These are phyloP conservation scores for Bucorvus abyssinicus DNA, from an alignment of 2,797 vertebrate species.

Conservation along the genomic window DNA sequence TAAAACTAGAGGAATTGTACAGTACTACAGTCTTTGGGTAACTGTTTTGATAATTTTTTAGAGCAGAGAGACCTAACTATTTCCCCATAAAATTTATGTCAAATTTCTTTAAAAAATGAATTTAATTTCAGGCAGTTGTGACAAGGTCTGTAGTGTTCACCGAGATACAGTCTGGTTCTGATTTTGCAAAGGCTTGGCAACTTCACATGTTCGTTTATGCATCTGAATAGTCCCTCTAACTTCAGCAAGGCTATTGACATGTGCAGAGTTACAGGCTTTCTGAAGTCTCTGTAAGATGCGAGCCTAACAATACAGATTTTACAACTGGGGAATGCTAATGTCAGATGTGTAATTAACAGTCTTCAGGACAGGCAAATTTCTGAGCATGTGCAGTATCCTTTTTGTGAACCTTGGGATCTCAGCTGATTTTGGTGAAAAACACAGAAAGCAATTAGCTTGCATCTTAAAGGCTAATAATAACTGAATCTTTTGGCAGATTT, in stretches of 20 bases:
- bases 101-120: not conserved
- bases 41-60: not conserved
- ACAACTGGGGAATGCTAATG: not conserved
- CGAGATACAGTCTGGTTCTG: not conserved
- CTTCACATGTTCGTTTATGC: not conserved
- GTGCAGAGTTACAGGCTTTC: not conserved
- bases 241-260: not conserved
- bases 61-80: not conserved
- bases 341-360: conserved; percentile 29
- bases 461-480: conserved; percentile 58
- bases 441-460: conserved; percentile 57
- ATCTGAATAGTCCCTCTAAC: not conserved
- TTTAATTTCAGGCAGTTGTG: not conserved
- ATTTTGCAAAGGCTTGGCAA: not conserved
- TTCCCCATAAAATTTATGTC: not conserved
- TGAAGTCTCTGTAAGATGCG: not conserved
- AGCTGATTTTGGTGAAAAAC: conserved; percentile 60
- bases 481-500: conserved; percentile 55
- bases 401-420: conserved; percentile 43
- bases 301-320: not conserved
- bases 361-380: not conserved
- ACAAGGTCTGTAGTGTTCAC: not conserved
- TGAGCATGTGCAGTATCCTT: conserved; percentile 47
- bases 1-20: not conserved
- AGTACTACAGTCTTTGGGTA: not conserved